Percentiles rank a stretch among this genome's conserved stretches.
phyloP scores from a whole-genome alignment of 2,888 invertebrate genomes.

The Oscheius sp. region DNA sequence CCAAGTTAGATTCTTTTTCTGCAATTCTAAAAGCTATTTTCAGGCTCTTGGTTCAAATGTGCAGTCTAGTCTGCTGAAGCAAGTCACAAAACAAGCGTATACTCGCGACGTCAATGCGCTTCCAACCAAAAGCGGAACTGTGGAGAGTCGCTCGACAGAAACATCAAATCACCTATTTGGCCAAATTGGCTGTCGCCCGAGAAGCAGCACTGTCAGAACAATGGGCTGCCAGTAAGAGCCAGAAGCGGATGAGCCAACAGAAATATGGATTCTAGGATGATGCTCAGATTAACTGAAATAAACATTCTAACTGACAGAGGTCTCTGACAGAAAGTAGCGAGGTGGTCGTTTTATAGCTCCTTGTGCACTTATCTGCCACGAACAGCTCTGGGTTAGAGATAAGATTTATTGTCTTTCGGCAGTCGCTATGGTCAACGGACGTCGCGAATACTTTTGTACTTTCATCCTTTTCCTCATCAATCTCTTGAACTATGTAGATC shows the following conservation, averaged over 20 bases:
- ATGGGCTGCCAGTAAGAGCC: conserved; percentile 67
- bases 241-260: conserved; percentile 62
- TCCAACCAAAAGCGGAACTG: conserved; percentile 39
- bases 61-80: conserved; percentile 63
- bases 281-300: too few relatives aligned
- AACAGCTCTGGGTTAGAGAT: not conserved
- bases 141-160: conserved; percentile 67
- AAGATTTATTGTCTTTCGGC: not conserved
- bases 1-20: conserved; percentile 37
- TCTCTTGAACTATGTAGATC: conserved; percentile 98
- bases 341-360: too few relatives aligned
- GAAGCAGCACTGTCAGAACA: conserved; percentile 70
- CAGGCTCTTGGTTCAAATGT: conserved; percentile 68
- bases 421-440: conserved; percentile 47
- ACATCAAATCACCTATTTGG: conserved; percentile 73
- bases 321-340: too few relatives aligned
- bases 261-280: conserved; percentile 68
- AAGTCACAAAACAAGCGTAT: conserved; percentile 57
- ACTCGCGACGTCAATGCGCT: conserved; percentile 47
- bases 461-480: conserved; percentile 84
- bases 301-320: too few relatives aligned
- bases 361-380: too few relatives aligned
- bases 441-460: conserved; percentile 51
- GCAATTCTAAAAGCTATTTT: not conserved
- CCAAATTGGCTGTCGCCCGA: conserved; percentile 67